These are phyloP conservation scores for Penelope pileata DNA, from an alignment of 2,113 vertebrate genomes.

Conservation along the genomic window DNA sequence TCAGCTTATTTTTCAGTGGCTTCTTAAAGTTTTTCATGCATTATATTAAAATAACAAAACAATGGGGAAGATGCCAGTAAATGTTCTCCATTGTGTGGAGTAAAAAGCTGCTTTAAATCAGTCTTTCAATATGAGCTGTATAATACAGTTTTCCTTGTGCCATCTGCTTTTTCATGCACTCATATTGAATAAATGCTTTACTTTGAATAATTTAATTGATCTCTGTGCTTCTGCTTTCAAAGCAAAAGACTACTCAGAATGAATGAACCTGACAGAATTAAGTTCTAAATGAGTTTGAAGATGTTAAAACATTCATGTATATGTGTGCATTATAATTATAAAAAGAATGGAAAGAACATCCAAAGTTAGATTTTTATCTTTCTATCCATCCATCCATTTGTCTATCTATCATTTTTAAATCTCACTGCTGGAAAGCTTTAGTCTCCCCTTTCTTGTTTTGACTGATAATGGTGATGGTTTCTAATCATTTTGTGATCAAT, in stretches of 20 bases:
- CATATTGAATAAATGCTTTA: neutral
- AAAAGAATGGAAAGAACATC: neutral
- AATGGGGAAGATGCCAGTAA: neutral
- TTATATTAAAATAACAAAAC: neutral
- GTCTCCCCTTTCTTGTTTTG: neutral
- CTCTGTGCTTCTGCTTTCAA: neutral
- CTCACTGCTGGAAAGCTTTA: neutral
- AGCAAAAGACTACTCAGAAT: neutral
- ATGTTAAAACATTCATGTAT: neutral
- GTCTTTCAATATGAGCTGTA: neutral
- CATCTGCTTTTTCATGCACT: neutral
- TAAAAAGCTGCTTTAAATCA: neutral
- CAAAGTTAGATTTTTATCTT: neutral
- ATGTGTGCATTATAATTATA: rapidly evolving
- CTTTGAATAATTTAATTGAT: neutral
- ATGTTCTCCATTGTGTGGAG: neutral
- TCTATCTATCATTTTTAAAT: neutral
- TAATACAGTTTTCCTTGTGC: neutral
- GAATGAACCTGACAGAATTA: neutral
- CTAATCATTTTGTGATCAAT: neutral
- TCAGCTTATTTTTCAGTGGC: neutral
- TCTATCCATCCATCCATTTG: neutral
- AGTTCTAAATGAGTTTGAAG: neutral
- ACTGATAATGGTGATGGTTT: neutral
- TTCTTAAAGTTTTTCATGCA: neutral